Evolutionary conservation across 1,140 invertebrate genomes (phyloP).

Genomic region (Zaprionus vittiger): DNA sequence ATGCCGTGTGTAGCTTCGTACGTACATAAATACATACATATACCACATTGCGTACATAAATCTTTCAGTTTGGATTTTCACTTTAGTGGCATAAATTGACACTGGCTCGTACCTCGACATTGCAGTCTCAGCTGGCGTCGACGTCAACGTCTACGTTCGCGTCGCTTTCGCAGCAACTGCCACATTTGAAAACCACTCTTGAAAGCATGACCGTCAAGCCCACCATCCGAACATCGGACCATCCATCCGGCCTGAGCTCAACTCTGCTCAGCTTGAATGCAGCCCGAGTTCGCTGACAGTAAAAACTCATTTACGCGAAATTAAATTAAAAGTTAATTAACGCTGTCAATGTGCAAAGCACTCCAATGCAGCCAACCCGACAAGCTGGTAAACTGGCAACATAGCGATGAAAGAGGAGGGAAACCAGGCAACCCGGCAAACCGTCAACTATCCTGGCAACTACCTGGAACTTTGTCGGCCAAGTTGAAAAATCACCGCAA

Average conservation of each 20-base stretch:
- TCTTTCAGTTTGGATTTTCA: constrained; percentile 82
- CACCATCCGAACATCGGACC: neutral
- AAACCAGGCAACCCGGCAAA: constrained; percentile 26
- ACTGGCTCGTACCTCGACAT: constrained; percentile 58
- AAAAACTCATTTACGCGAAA: constrained; percentile 82
- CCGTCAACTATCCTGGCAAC: constrained; percentile 37
- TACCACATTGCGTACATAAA: constrained; percentile 61
- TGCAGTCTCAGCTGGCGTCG: constrained; percentile 13
- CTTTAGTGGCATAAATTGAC: constrained; percentile 81
- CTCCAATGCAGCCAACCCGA: constrained; percentile 43
- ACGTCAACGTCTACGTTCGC: neutral
- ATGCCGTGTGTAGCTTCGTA: neutral
- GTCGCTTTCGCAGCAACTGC: constrained; percentile 10
- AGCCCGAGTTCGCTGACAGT: constrained; percentile 75
- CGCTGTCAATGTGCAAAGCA: constrained; percentile 82
- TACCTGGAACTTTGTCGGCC: constrained; percentile 63
- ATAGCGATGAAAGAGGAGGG: neutral
- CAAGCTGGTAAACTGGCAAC: constrained; percentile 10
- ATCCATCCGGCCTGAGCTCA: constrained; percentile 26
- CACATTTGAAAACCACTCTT: constrained; percentile 66
- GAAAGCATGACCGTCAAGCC: constrained; percentile 61
- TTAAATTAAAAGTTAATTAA: constrained; percentile 84
- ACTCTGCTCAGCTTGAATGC: constrained; percentile 61
- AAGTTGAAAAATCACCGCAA: constrained; percentile 78
- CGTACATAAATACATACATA: constrained; percentile 6